Evolutionary conservation across 1,140 invertebrate genomes (phyloP).

Genomic region (Piezodorus guildinii): DNA sequence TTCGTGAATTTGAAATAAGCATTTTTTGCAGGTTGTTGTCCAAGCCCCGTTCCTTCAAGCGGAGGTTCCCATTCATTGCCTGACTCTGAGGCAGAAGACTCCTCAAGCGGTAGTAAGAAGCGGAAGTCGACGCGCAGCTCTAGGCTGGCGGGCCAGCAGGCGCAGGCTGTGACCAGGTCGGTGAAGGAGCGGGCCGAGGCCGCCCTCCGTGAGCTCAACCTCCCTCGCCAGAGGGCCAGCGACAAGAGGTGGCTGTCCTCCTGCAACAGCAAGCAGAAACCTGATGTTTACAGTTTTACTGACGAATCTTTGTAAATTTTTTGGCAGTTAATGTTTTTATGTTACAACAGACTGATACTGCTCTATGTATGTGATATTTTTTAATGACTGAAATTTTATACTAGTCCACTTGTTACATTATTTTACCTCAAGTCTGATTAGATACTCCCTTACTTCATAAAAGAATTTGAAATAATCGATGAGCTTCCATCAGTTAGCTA

Average conservation of each 20-base stretch:
- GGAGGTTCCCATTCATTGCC: background rate
- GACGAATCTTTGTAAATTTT: conserved; percentile 2
- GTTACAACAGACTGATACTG: background rate
- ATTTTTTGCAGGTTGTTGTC: conserved; percentile 1
- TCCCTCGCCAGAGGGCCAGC: conserved; percentile 9
- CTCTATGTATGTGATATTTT: too few species aligned
- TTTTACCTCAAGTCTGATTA: too few species aligned
- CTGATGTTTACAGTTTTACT: conserved; percentile 6
- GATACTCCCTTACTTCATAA: too few species aligned
- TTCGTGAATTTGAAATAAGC: too few species aligned
- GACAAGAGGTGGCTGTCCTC: background rate
- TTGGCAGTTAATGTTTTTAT: background rate
- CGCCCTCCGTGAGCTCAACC: background rate
- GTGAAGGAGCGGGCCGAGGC: conserved; percentile 1
- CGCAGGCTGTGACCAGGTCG: background rate
- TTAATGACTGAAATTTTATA: too few species aligned
- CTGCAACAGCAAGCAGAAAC: background rate
- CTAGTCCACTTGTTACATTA: too few species aligned
- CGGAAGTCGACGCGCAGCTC: background rate
- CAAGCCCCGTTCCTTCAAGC: conserved; percentile 7
- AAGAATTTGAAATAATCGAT: too few species aligned
- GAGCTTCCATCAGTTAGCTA: too few species aligned
- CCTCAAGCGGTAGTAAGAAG: background rate
- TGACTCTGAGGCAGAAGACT: background rate
- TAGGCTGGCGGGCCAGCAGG: background rate